Evolutionary conservation across 2,113 vertebrate genomes (phyloP), one percentile per base, ranked within the genome.

Genomic region (Ramphastos sulfuratus): DNA sequence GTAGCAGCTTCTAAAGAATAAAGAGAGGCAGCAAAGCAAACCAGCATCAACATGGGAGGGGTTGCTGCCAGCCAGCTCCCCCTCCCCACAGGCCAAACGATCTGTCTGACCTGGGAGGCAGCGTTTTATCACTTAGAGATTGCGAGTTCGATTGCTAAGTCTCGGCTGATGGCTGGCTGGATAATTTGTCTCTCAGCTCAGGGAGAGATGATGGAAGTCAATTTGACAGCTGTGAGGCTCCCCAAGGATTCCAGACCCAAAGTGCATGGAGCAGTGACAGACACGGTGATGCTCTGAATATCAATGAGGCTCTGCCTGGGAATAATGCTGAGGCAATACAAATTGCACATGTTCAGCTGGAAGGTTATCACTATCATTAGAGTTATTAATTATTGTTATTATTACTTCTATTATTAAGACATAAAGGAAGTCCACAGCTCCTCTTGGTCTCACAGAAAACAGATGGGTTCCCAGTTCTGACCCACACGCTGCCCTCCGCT

Each of bases 221-320:
- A 95, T 96, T 88, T 97, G 97, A 97, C 97, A 97, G 97, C 96
- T 97, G 97, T 52, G 65, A 94, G 92, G 94, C 97, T 97, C 97
- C 97, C 97, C 81, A 93, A 97, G 96, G 97, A 97, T 94, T 93
- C 94, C 93, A 96, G 96, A 84, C 97, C 96, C 87, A 69, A 84
- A 95, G 97, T 92, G 94, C 94, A 95, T 9, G 39, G 96, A 97
- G 97, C 96, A 92, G 97, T 87, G 96, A 97, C 97, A 97, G 97
- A 97, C 96, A 86, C 33, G 15, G 92, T 37, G 6, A 85, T 87
- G 86, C 82, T 10, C 86, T 44, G 97, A 95, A 97, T 97, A 97
- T 94, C 96, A 97, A 97, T 97, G 97, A 97, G 84, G 96, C 92
- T 86, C 92, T 96, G 96, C 95, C 96, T 69, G 89, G 82, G 86